Evolutionary conservation across 2,797 vertebrate genomes (phyloP).

Genomic region (Tragelaphus eurycerus): DNA sequence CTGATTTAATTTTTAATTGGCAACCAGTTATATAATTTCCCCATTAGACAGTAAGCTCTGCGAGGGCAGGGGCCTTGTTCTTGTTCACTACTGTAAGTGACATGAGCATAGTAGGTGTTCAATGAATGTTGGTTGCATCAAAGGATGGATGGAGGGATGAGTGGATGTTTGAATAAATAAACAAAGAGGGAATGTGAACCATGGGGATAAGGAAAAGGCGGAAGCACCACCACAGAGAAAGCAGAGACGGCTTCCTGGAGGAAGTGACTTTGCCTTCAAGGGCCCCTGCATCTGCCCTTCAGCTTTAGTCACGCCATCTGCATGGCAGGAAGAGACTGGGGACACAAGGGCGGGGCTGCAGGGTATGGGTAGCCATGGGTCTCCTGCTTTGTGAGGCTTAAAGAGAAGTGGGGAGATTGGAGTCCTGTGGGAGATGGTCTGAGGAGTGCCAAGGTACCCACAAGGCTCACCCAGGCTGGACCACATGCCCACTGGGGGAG

Average conservation of each 20-base stretch:
- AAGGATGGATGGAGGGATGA: background rate
- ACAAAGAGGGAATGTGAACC: background rate
- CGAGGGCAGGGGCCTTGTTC: background rate
- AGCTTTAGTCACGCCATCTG: background rate
- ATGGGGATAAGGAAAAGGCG: background rate
- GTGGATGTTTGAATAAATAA: background rate
- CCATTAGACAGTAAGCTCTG: background rate
- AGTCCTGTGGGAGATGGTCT: background rate
- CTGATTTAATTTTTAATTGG: background rate
- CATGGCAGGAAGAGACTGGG: background rate
- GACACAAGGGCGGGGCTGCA: background rate
- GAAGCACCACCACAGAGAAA: background rate
- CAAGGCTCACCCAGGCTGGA: background rate
- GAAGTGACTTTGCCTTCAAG: background rate
- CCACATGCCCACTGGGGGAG: background rate
- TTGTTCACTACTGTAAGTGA: background rate
- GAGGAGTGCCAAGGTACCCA: background rate
- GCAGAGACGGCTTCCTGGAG: background rate
- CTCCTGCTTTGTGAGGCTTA: background rate
- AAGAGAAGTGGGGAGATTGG: background rate
- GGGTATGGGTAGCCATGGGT: background rate
- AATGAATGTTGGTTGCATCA: background rate
- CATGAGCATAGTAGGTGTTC: background rate
- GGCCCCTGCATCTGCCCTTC: background rate
- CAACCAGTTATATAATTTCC: background rate